Conservation (phyloP, 2,888 invertebrate species). For the Pherbina coryleti region DNA sequence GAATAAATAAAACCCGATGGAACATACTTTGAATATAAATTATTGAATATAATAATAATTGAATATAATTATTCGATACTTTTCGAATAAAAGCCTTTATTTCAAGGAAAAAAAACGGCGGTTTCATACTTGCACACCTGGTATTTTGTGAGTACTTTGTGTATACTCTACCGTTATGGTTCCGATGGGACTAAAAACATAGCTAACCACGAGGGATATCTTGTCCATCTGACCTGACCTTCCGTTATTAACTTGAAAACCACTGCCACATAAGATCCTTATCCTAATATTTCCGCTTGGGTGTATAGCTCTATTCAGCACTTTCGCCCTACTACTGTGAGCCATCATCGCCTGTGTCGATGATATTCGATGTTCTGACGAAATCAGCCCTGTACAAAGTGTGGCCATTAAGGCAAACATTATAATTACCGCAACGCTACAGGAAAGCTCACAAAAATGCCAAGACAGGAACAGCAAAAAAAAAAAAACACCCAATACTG, state of each 20-base stretch:
- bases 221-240: no score
- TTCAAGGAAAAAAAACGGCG: no score
- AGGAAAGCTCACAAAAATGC: constrained; percentile 54
- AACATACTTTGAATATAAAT: no score
- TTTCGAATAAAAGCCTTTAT: no score
- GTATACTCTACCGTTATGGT: no score
- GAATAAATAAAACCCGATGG: no score
- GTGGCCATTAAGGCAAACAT: constrained; percentile 59
- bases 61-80: no score
- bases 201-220: no score
- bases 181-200: no score
- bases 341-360: constrained; percentile 11
- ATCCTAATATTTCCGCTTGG: neutral
- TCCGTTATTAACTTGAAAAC: neutral
- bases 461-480: constrained; percentile 48
- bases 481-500: constrained; percentile 45
- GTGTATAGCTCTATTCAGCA: neutral
- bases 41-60: no score
- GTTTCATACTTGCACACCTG: no score
- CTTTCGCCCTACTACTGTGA: neutral
- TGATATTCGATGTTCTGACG: constrained; percentile 20
- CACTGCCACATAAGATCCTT: neutral
- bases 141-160: no score
- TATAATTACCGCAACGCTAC: constrained; percentile 56
- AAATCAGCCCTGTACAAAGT: constrained; percentile 50